phyloP scores from a whole-genome alignment of 2,797 vertebrate species.

The Chlorospingus flavigularis region DNA sequence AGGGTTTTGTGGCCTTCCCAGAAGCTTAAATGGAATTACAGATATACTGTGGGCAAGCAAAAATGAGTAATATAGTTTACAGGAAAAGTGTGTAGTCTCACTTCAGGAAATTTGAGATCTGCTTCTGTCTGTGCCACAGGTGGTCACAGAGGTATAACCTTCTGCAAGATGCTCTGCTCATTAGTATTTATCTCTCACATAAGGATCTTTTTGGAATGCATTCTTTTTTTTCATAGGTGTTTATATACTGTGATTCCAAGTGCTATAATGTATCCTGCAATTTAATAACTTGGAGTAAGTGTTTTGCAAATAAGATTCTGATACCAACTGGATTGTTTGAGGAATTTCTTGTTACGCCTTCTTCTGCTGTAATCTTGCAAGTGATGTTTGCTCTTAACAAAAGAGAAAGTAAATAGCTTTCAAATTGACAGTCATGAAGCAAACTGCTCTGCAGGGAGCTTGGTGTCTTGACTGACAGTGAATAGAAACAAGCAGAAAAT shows the following conservation, averaged over 20 bases:
- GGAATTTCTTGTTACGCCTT: not conserved
- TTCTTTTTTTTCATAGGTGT: not conserved
- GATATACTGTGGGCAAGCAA: not conserved
- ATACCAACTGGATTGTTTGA: not conserved
- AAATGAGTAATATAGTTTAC: not conserved
- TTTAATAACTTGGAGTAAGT: not conserved
- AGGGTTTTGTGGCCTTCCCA: not conserved
- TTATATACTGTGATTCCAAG: not conserved
- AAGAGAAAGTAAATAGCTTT: not conserved
- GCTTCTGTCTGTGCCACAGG: not conserved
- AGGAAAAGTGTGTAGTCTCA: not conserved
- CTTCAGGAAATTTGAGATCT: not conserved
- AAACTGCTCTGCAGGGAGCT: not conserved
- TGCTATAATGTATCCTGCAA: not conserved
- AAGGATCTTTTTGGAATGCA: not conserved
- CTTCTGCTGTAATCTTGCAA: not conserved
- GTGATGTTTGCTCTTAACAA: not conserved
- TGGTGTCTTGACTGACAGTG: not conserved
- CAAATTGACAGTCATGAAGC: not conserved
- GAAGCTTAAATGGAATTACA: not conserved
- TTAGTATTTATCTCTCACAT: not conserved
- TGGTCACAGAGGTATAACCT: not conserved
- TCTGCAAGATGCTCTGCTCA: not conserved
- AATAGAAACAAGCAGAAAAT: not conserved
- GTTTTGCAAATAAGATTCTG: not conserved